Conservation (phyloP, 2,113 vertebrate species). For the Thamnophis sirtalis region DNA sequence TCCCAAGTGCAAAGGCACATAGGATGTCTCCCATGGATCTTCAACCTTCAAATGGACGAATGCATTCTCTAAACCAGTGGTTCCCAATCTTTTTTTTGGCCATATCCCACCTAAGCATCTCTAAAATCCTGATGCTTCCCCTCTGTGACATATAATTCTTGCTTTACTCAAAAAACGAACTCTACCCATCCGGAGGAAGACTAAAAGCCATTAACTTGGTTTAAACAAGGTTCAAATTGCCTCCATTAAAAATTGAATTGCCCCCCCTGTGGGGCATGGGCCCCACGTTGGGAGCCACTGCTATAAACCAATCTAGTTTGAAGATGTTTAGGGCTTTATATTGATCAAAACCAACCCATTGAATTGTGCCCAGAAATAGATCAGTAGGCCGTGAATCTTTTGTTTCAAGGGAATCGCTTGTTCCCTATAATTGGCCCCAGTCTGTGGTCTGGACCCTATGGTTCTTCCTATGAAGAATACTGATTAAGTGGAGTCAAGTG, state of each 20-base stretch:
- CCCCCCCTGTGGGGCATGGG: too few species aligned
- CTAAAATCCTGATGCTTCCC: too few species aligned
- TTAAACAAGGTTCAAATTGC: too few species aligned
- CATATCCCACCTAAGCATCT: too few species aligned
- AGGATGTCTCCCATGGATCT: not conserved
- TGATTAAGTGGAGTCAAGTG: not conserved
- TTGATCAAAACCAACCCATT: not conserved
- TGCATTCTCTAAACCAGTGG: not conserved
- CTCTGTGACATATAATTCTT: too few species aligned
- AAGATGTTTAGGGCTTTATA: not conserved
- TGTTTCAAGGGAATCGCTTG: not conserved
- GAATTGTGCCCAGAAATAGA: not conserved
- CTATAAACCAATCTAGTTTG: not conserved
- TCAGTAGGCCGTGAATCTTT: not conserved
- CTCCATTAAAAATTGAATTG: too few species aligned
- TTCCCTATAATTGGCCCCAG: not conserved
- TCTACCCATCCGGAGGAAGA: too few species aligned
- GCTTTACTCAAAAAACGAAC: too few species aligned
- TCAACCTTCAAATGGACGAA: not conserved
- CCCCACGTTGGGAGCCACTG: too few species aligned
- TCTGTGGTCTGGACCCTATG: not conserved
- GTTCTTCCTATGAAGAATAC: too few species aligned
- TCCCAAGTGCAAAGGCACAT: not conserved
- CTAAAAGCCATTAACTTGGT: too few species aligned
- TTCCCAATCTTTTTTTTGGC: too few species aligned